Conservation (phyloP, 2,113 vertebrate genomes). For the Megatriorchis doriae region DNA sequence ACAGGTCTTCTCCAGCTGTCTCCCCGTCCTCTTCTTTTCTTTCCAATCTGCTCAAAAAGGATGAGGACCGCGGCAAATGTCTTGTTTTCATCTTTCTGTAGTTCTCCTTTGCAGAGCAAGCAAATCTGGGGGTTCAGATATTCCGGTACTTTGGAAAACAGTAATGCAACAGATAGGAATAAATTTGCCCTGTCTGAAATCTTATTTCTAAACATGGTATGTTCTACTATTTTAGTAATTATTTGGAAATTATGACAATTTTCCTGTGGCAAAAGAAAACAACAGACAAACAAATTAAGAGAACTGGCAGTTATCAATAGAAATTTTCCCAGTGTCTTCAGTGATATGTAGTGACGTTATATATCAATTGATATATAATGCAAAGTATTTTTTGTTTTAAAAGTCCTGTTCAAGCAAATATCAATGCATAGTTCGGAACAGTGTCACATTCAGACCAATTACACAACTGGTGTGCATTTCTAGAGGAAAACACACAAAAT, state of each 20-base stretch:
- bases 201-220: background rate
- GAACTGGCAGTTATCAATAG: background rate
- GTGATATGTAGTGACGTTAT: too few species aligned
- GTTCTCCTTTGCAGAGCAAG: background rate
- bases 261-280: background rate
- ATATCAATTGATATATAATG: background rate
- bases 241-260: background rate
- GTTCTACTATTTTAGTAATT: background rate
- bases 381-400: background rate
- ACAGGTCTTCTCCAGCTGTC: background rate
- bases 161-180: background rate
- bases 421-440: background rate
- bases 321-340: too few species aligned
- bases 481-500: background rate
- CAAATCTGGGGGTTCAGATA: background rate
- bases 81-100: background rate
- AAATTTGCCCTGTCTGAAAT: background rate
- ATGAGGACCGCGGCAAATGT: background rate
- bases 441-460: background rate
- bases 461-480: background rate
- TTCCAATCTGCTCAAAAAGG: background rate
- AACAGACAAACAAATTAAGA: background rate
- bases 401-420: background rate
- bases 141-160: background rate
- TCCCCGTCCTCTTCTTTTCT: background rate